phyloP scores from a whole-genome alignment of 2,797 vertebrate genomes.

The Molossus molossus region DNA sequence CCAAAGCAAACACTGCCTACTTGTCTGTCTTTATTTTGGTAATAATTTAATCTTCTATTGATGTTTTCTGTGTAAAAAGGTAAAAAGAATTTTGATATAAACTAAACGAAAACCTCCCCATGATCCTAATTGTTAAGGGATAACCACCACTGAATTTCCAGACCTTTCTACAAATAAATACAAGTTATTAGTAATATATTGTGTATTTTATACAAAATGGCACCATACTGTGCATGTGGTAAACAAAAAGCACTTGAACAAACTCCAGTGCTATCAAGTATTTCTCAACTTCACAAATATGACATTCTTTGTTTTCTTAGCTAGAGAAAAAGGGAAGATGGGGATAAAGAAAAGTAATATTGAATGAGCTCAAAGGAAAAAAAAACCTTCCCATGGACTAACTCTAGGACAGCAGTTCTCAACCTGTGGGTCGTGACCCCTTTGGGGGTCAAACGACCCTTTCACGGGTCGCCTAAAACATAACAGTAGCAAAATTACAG shows the following conservation, averaged over 20 bases:
- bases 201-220: conserved; percentile 33
- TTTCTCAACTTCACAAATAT: conserved; percentile 49
- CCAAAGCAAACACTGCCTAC: neutral
- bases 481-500: too few relatives aligned
- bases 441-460: too few relatives aligned
- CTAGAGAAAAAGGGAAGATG: neutral
- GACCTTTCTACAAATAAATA: neutral
- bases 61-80: conserved; percentile 23
- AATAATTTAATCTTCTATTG: neutral
- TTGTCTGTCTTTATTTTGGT: conserved; percentile 14
- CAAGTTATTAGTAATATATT: neutral
- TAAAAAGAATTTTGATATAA: conserved; percentile 31
- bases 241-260: neutral
- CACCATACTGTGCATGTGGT: neutral
- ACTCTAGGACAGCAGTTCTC: too few relatives aligned
- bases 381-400: neutral
- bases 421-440: too few relatives aligned
- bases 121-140: neutral
- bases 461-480: too few relatives aligned
- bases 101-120: neutral
- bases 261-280: neutral
- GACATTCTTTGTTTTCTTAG: neutral
- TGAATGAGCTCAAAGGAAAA: neutral
- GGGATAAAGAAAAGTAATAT: neutral
- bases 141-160: neutral